Conservation (phyloP, 2,888 invertebrate species). For the Pherbina coryleti region DNA sequence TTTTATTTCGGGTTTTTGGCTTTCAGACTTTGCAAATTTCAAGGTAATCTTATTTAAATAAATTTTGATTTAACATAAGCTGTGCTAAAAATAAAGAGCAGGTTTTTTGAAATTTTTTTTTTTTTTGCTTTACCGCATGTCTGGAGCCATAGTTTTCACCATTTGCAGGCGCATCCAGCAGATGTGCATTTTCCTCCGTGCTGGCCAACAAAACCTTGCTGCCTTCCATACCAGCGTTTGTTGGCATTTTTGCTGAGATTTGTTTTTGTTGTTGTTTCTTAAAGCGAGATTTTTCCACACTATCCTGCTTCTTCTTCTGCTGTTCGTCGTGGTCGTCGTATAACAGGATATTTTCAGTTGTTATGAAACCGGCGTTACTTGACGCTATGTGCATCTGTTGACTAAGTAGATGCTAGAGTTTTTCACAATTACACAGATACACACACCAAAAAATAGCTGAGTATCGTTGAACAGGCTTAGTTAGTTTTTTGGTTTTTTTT, state of each 20-base stretch:
- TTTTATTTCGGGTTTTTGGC: too few relatives aligned
- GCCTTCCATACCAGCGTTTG: background rate
- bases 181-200: slow-evolving; percentile 50
- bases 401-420: too few relatives aligned
- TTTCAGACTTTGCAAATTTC: too few relatives aligned
- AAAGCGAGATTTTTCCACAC: too few relatives aligned
- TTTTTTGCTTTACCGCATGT: slow-evolving; percentile 47
- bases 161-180: slow-evolving; percentile 48
- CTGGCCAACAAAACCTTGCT: slow-evolving; percentile 1
- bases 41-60: too few relatives aligned
- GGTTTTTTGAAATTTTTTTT: too few relatives aligned
- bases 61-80: too few relatives aligned
- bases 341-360: background rate
- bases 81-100: too few relatives aligned
- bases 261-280: background rate
- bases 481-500: background rate
- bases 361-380: slow-evolving; percentile 1
- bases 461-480: background rate
- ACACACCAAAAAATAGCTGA: background rate
- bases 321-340: too few relatives aligned
- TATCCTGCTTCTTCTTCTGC: too few relatives aligned
- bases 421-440: too few relatives aligned
- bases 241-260: slow-evolving; percentile 9
- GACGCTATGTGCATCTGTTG: background rate
- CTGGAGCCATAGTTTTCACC: slow-evolving; percentile 50